phyloP scores from a whole-genome alignment of 2,888 invertebrate species.

The Phaedon cochleariae region DNA sequence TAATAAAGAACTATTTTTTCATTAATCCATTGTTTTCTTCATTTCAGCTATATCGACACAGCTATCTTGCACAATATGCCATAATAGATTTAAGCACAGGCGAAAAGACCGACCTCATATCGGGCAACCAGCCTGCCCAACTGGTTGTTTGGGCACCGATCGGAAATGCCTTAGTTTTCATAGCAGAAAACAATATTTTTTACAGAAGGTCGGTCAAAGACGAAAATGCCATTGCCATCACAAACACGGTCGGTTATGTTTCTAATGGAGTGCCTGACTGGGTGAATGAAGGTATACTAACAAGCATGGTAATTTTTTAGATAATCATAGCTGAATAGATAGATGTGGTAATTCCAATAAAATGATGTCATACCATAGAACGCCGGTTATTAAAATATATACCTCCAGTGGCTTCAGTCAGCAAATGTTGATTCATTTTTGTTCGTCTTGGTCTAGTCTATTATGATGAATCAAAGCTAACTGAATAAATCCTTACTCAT shows the following conservation, averaged over 20 bases:
- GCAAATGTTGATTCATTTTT: no score
- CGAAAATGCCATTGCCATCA: constrained; percentile 66
- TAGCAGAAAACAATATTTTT: constrained; percentile 79
- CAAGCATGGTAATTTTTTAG: neutral
- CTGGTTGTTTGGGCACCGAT: constrained; percentile 81
- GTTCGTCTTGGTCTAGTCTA: no score
- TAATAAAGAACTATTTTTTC: no score
- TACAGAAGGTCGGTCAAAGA: constrained; percentile 66
- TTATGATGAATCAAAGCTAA: no score
- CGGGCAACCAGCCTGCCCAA: constrained; percentile 65
- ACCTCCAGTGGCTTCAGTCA: no score
- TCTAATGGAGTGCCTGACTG: constrained; percentile 91
- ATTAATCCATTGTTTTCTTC: no score
- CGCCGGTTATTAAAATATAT: no score
- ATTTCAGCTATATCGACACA: constrained; percentile 79
- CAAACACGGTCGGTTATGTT: constrained; percentile 61
- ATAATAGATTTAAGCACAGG: constrained; percentile 71
- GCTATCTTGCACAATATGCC: constrained; percentile 78
- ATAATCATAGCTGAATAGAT: neutral
- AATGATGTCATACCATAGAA: no score
- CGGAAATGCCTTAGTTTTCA: constrained; percentile 76
- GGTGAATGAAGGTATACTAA: constrained; percentile 84
- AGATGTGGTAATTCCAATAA: no score
- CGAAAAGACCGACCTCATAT: constrained; percentile 57
- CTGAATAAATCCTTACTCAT: no score